phyloP scores from a whole-genome alignment of 2,797 vertebrate species.

The Peromyscus attwateri region DNA sequence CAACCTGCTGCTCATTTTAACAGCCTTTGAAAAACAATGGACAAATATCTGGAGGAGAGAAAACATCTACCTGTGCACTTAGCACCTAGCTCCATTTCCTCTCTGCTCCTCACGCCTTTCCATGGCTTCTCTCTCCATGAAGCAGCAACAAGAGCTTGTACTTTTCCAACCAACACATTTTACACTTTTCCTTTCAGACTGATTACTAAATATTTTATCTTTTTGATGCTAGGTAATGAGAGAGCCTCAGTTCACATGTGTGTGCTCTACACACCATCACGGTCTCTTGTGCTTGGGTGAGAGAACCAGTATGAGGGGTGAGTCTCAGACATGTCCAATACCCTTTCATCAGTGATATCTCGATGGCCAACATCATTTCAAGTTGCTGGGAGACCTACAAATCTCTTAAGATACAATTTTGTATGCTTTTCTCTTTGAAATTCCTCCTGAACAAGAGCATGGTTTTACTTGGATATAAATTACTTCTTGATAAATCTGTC shows the following conservation, averaged over 20 bases:
- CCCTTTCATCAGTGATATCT: slow-evolving; percentile 89
- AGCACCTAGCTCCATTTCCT: slow-evolving; percentile 87
- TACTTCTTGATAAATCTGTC: not conserved
- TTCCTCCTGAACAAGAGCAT: not conserved
- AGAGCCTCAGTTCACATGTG: slow-evolving; percentile 85
- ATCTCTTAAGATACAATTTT: not conserved
- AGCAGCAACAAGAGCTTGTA: slow-evolving; percentile 38
- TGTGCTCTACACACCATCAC: slow-evolving; percentile 73
- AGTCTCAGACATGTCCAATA: slow-evolving; percentile 74
- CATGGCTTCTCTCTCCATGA: slow-evolving; percentile 82
- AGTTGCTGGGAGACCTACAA: slow-evolving; percentile 42
- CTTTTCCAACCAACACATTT: not conserved
- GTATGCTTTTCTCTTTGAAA: not conserved
- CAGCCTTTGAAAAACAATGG: slow-evolving; percentile 97
- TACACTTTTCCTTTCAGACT: not conserved
- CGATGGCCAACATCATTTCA: slow-evolving; percentile 70
- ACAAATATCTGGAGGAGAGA: slow-evolving; percentile 93
- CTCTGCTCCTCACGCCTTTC: not conserved
- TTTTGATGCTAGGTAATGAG: slow-evolving; percentile 62
- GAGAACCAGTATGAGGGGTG: slow-evolving; percentile 87
- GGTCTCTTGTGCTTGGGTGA: slow-evolving; percentile 86
- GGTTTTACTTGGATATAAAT: slow-evolving; percentile 15
- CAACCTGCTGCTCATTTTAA: slow-evolving; percentile 99
- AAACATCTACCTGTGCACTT: slow-evolving; percentile 88
- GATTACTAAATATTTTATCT: not conserved